Conservation (phyloP, 1,140 invertebrate genomes). For the Lasaia peninsularis region DNA sequence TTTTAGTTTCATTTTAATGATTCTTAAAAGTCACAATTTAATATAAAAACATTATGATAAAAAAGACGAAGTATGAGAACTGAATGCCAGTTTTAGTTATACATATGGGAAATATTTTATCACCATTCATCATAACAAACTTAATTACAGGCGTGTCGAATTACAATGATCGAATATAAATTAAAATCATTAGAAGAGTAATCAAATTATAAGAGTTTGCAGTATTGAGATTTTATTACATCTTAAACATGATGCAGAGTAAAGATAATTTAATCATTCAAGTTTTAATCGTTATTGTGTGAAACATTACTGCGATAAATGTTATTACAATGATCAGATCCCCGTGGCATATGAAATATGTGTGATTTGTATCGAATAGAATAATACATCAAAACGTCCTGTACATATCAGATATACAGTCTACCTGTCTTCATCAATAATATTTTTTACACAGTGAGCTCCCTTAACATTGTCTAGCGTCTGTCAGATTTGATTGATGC, state of each 20-base stretch:
- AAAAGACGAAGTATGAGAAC: too few relatives aligned
- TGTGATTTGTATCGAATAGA: conserved; percentile 56
- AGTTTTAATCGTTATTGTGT: conserved; percentile 21
- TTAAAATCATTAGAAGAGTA: not conserved
- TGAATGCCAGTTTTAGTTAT: too few relatives aligned
- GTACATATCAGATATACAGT: conserved; percentile 45
- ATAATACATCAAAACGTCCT: conserved; percentile 54
- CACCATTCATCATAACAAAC: not conserved
- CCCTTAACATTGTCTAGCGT: conserved; percentile 48
- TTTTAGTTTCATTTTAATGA: too few relatives aligned
- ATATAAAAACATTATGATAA: too few relatives aligned
- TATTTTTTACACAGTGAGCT: conserved; percentile 47
- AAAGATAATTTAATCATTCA: conserved; percentile 14
- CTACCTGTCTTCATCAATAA: conserved; percentile 73
- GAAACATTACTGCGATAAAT: conserved; percentile 30
- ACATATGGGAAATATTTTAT: too few relatives aligned
- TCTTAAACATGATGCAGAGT: conserved; percentile 4
- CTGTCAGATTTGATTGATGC: conserved; percentile 58
- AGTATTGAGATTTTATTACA: conserved; percentile 18
- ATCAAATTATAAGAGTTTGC: conserved; percentile 14
- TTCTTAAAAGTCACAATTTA: too few relatives aligned
- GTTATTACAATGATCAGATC: conserved; percentile 33
- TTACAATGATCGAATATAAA: not conserved
- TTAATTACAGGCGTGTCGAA: not conserved
- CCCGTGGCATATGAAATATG: conserved; percentile 30